These are phyloP conservation scores for Sericinus montela DNA, from an alignment of 2,888 invertebrate species.

Conservation along the genomic window DNA sequence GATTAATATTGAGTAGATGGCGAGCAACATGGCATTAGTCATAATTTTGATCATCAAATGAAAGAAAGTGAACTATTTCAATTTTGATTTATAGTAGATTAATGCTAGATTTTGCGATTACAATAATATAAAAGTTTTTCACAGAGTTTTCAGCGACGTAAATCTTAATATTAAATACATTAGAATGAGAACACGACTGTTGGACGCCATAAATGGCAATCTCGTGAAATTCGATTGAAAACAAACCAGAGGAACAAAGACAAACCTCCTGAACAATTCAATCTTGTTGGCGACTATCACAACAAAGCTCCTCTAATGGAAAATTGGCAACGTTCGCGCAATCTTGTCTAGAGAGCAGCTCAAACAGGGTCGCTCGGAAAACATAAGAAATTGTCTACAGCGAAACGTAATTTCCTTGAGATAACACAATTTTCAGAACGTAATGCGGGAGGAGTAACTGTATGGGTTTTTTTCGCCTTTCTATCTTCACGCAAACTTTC, in stretches of 20 bases:
- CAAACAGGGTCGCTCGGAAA: conserved; percentile 36
- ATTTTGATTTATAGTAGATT: too few species aligned
- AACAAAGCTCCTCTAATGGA: conserved; percentile 57
- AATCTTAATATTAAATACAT: too few species aligned
- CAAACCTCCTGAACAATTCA: conserved; percentile 46
- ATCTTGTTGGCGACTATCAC: conserved; percentile 46
- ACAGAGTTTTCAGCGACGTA: too few species aligned
- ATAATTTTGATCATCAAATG: too few species aligned
- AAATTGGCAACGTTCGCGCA: conserved; percentile 49
- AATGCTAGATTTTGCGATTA: too few species aligned
- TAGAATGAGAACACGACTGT: too few species aligned
- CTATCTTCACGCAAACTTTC: too few species aligned
- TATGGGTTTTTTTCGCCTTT: too few species aligned
- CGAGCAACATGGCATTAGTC: too few species aligned
- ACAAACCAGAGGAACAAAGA: conserved; percentile 48
- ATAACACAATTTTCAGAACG: conserved; percentile 9
- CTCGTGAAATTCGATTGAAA: conserved; percentile 42
- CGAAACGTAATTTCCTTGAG: conserved; percentile 16
- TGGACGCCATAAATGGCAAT: conserved; percentile 27
- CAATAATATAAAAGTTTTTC: too few species aligned
- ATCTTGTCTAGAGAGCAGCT: conserved; percentile 55
- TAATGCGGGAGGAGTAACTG: not conserved
- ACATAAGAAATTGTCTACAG: conserved; percentile 16
- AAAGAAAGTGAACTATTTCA: too few species aligned
- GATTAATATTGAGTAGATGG: too few species aligned